These are phyloP conservation scores for Axis porcinus DNA, from an alignment of 2,113 vertebrate species.

Conservation along the genomic window DNA sequence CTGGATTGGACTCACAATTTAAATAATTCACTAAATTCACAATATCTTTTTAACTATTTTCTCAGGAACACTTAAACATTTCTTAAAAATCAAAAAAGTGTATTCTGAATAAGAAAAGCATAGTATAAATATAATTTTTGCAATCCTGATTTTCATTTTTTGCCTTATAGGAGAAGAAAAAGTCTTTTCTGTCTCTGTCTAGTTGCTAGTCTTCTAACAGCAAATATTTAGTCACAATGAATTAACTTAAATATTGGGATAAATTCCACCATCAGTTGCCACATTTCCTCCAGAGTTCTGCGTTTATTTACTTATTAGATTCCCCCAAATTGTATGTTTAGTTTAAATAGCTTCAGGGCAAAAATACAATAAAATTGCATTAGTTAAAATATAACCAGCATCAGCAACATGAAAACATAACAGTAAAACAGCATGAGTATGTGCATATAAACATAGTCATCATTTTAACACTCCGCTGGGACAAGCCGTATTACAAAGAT, in stretches of 20 bases:
- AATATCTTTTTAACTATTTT: not conserved
- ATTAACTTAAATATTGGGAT: slow-evolving; percentile 51
- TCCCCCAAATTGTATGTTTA: slow-evolving; percentile 40
- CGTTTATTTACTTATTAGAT: slow-evolving; percentile 61
- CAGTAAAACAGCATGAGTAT: slow-evolving; percentile 42
- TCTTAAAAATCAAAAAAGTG: not conserved
- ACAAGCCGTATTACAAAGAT: not conserved
- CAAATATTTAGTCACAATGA: slow-evolving; percentile 23
- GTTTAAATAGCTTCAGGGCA: slow-evolving; percentile 59
- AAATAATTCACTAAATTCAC: not conserved
- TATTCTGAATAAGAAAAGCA: not conserved
- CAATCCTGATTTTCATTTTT: not conserved
- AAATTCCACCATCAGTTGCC: slow-evolving; percentile 13
- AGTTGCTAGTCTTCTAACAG: slow-evolving; percentile 11
- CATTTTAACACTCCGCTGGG: slow-evolving; percentile 25
- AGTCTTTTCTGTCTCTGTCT: not conserved
- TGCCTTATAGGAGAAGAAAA: not conserved
- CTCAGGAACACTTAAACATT: not conserved
- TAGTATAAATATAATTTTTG: not conserved
- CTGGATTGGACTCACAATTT: not conserved
- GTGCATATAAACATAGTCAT: slow-evolving; percentile 45
- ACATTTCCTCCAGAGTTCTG: slow-evolving; percentile 39
- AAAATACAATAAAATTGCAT: slow-evolving; percentile 54
- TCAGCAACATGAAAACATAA: slow-evolving; percentile 56
- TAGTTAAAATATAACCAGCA: slow-evolving; percentile 63